Base-by-base conservation (phyloP, 1,140 invertebrate genomes). In the Antheraea pernyi region DNA sequence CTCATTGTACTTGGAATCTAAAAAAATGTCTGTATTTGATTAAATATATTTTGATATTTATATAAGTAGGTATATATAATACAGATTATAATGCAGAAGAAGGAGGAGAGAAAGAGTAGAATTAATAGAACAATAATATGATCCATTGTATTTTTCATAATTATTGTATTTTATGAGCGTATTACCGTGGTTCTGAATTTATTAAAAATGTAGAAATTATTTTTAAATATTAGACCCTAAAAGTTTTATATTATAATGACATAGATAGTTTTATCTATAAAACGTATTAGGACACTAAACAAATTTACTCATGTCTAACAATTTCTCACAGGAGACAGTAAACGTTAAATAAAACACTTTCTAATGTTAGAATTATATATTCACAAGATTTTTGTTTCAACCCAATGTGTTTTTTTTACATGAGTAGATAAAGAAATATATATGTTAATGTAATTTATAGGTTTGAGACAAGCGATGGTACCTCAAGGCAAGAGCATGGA, bases 381-480 rank as follows among this genome's bases (percentile, higher is more conserved):
- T 53, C 13, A 6, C 13, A 16, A 9, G 13, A 53, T 53, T 16
- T 42, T 42, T 0, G 7, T 11, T 53, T 16, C 16, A 53, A 53
- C 46, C 11, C 7, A 42, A 42, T 9, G 39, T 42, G 1, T 42
- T 13, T 13, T 16, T 16, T 11, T 53, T 53, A 53, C 46, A 9
- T 53, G 13, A 16, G 2, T 1, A 13, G 9, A 53, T 10, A 53
- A 6, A 53, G 5, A 53, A n/a, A 53, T 11, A 53, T 53, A 53
- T 53, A 53, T 13, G 6, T 53, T 13, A 53, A 53, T 16, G 5
- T 59, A 59, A 16, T 70, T 79, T 72, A 7, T 63, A 95, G 93
- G 18, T 96, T 94, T 79, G 95, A 96, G 77, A 95, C 95, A 7
- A 95, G 93, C 19, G 95, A 97, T 78, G 96, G 95, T 10, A 94